Percentiles rank a stretch among this genome's conserved stretches.
These are phyloP conservation scores for Trinectes maculatus DNA, from an alignment of 2,113 vertebrate species.

Conservation along the genomic window DNA sequence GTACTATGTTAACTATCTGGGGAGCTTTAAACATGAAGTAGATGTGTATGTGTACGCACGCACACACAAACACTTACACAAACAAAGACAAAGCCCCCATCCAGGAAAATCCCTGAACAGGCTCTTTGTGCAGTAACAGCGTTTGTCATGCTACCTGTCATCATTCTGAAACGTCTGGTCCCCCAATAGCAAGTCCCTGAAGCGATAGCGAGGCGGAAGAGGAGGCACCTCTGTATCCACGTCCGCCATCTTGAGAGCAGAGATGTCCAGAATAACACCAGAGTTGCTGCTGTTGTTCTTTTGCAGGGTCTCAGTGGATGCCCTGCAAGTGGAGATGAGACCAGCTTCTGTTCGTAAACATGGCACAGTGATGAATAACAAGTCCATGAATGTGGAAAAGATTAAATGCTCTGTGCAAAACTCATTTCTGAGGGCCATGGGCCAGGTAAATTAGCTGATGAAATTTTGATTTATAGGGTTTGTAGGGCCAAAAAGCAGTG, in stretches of 20 bases:
- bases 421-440: not conserved
- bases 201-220: constrained; percentile 93
- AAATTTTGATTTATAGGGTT: not conserved
- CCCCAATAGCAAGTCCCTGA: constrained; percentile 95
- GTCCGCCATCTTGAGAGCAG: constrained; percentile 88
- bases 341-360: constrained; percentile 7
- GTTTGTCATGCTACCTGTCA: constrained; percentile 86
- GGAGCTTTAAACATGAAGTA: constrained; percentile 5
- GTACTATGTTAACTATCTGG: not conserved
- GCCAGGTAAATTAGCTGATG: not conserved
- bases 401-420: not conserved
- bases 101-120: not conserved
- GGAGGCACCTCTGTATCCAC: constrained; percentile 92
- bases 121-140: constrained; percentile 6
- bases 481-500: not conserved
- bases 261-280: constrained; percentile 87
- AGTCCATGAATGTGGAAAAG: not conserved
- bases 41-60: not conserved
- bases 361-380: not conserved
- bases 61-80: not conserved
- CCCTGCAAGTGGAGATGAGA: constrained; percentile 70
- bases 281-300: constrained; percentile 84
- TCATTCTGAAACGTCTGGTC: constrained; percentile 93
- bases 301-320: constrained; percentile 78
- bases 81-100: not conserved